Evolutionary conservation across 2,797 vertebrate species (phyloP), one percentile per base, ranked within the genome.

Genomic region (Odontamblyopus lacepedii): DNA sequence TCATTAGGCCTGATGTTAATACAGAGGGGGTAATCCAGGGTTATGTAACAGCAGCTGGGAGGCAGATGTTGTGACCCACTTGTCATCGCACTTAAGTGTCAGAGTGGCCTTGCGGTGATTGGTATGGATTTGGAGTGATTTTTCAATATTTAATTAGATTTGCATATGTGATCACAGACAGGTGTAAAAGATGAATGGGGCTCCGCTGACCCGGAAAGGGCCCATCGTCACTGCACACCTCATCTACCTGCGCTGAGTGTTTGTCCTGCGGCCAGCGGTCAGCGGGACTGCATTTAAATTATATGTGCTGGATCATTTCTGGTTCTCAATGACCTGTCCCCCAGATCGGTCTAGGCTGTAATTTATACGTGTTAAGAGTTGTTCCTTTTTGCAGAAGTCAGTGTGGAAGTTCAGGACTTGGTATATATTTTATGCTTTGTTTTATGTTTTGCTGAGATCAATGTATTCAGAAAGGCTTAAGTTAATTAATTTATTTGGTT

Each of bases 101-200:
- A 71, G 69, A 4, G 30, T 57, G 59, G 60, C 71, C 68, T 67
- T 3, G 44, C 55, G 62, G 64, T 84, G 80, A 88, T 66, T 77
- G 83, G 76, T 84, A 53, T 72, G 67, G 83, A 82, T 88, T 88
- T 78, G 73, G 66, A 78, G 63, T 64, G 71, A 86, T 87, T 88
- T 83, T 78, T 91, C 67, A 85, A 78, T 83, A 80, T 84, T 85
- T 84, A 90, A 88, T 88, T 78, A 72, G 79, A 89, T 88, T 80
- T 88, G 77, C 80, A 75, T 80, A 64, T 60, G 75, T 56, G 79
- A 83, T 79, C 67, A 63, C 72, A 70, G 79, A 64, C 77, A 79
- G 80, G 78, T 86, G 80, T 73, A 67, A 77, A 75, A 72, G 75
- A 87, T 71, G 67, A 78, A 77, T 67, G 18, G 48, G 70, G 62